Base-by-base conservation (phyloP, 2,797 vertebrate genomes). In the Cyclura pinguis region DNA sequence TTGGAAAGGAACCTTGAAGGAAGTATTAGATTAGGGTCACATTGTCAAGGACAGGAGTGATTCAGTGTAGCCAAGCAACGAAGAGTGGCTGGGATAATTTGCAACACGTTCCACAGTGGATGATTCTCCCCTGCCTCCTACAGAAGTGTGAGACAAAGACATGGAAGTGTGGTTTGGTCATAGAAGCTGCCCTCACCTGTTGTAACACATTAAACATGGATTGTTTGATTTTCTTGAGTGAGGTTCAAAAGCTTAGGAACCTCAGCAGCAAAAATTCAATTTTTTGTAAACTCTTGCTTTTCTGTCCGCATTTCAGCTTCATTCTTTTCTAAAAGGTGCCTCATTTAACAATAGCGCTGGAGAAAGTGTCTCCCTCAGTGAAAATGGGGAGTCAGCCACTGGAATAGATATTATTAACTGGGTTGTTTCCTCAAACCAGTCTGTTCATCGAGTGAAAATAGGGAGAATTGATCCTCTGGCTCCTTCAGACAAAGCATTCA, bases 341-440 rank as follows among this genome's bases (percentile, higher is more conserved):
- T 87, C 74, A 77, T 86, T 86, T 29, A 86, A 86, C 73, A 86
- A 62, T 27, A 77, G 73, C 1, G 73, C 35, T 42, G 24, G 73
- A 13, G 18, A 86, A 14, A 62, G 47, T 18, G 29, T 86, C 59
- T 77, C 24, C 18, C 62, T 86, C 38, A 55, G 22, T 62, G 18
- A 62, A 20, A 62, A 22, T 62, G 59, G 59, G 20, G 18, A 62
- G 6, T 22, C 22, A 62, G 5, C 18, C 13, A 27, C 74, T 86
- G 85, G 85, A 20, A 77, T 86, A 29, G 74, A 64, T n/a, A 29
- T 87, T 32, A 47, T 47, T 18, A 87, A 87, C 29, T 87, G 85
- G 85, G 35, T 87, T 22, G 2, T 77, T 78, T 87, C 59, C 6
- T 78, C 85, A 50, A 87, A 87, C 59, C 85, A 64, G 22, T 64